These are phyloP conservation scores for Drosophila peninsularis DNA, from an alignment of 2,888 invertebrate species.

Conservation along the genomic window DNA sequence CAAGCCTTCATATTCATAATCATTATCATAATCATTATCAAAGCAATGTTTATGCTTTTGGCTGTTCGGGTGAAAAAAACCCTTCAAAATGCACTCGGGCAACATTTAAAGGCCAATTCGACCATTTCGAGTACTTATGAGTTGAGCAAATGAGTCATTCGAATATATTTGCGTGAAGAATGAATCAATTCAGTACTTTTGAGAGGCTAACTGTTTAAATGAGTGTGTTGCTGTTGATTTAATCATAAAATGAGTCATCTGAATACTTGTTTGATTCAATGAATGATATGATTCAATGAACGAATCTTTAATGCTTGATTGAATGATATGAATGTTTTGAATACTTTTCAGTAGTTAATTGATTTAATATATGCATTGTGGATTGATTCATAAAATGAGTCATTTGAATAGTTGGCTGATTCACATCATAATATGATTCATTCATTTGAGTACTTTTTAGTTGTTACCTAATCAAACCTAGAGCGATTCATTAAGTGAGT, in stretches of 20 bases:
- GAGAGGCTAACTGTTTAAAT: no score
- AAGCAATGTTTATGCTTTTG: constrained; percentile 63
- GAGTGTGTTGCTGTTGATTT: neutral
- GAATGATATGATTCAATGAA: neutral
- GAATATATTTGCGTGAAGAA: neutral
- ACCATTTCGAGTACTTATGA: constrained; percentile 1
- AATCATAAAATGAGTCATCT: neutral
- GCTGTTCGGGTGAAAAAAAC: constrained; percentile 1
- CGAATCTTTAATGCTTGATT: neutral
- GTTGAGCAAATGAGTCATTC: constrained; percentile 3
- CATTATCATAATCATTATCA: constrained; percentile 68
- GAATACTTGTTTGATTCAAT: neutral
- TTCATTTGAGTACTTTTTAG: neutral
- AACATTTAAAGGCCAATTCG: constrained; percentile 8
- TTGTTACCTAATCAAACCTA: neutral
- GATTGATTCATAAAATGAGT: neutral
- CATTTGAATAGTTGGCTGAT: neutral
- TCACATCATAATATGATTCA: neutral
- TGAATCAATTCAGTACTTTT: constrained; percentile 1
- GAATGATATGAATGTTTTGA: no score
- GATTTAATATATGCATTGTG: neutral
- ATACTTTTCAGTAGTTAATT: no score
- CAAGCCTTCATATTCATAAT: constrained; percentile 66
- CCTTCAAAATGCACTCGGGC: constrained; percentile 27
- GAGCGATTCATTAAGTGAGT: neutral